Evolutionary conservation across 2,888 invertebrate species (phyloP), one percentile per base, ranked within the genome.

Genomic region (Ophioninae sp.): DNA sequence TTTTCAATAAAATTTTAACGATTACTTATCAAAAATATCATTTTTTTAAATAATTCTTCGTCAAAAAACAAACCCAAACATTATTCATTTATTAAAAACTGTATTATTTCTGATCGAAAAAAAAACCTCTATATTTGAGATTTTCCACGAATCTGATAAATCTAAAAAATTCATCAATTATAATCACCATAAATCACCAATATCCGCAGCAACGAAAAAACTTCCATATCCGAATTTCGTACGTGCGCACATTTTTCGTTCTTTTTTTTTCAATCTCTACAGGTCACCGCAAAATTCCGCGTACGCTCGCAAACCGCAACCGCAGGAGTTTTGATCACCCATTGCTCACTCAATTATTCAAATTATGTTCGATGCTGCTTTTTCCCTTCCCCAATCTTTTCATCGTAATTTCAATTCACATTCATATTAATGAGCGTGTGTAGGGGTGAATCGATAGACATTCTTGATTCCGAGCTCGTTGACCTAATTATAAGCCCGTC

Each of bases 391-490:
- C 17, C 37, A 20, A 50, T 10, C 17, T 56, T 62, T 21, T 23
- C 73, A 7, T 73, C 73, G 41, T 21, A 20, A 68, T 17, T 37
- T 67, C 20, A 75, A 75, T 65, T 68, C 10, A 23, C 62, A 69
- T 65, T 41, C 74, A 81, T 74, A 83, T 74, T 79, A 81, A 81
- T 67, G 64, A 67, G 56, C 50, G n/a, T 30, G 69, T 69, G 39
- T 65, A 30, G 17, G 30, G 50, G 21, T 30, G 64, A 69, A 77
- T 83, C 83, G 80, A 83, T 80, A 64, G 62, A 77, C 57, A 67
- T 68, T 75, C 81, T 69, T 67, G 57, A 84, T 84, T 84, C 78
- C 23, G 59, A 83, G 76, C 80, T 84, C 70, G 78, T 81, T 78
- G 81, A 81, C 83, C 83, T 74, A 78, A 84, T 81, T 84, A 84